Conservation (phyloP, 2,888 invertebrate species). For the Neria commutata region DNA sequence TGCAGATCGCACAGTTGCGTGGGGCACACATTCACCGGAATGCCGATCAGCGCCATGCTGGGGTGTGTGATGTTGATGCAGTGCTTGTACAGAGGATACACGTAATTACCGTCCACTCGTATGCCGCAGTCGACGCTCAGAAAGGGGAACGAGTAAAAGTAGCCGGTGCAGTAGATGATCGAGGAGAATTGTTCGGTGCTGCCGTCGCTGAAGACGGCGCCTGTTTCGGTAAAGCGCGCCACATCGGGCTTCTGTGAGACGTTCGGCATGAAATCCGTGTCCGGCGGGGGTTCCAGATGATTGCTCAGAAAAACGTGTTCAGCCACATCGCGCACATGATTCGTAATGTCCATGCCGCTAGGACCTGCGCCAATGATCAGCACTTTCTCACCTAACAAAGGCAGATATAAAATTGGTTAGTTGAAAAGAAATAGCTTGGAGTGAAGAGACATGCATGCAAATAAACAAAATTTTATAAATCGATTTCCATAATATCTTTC, state of each 20-base stretch:
- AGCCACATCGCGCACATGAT: slow-evolving; percentile 71
- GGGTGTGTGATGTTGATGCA: slow-evolving; percentile 80
- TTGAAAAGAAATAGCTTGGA: too few relatives aligned
- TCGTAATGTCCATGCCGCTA: slow-evolving; percentile 80
- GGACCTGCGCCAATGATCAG: slow-evolving; percentile 85
- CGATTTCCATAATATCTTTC: too few relatives aligned
- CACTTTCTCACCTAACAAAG: slow-evolving; percentile 67
- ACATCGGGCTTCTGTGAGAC: slow-evolving; percentile 72
- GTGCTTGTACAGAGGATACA: slow-evolving; percentile 85
- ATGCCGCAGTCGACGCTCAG: slow-evolving; percentile 72
- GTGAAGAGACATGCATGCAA: too few relatives aligned
- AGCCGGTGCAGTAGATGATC: slow-evolving; percentile 81
- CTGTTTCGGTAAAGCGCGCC: slow-evolving; percentile 63
- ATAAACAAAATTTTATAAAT: too few relatives aligned
- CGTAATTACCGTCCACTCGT: slow-evolving; percentile 75
- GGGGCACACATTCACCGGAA: slow-evolving; percentile 80
- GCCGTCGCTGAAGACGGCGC: slow-evolving; percentile 70
- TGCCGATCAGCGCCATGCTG: slow-evolving; percentile 80
- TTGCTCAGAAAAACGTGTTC: slow-evolving; percentile 72
- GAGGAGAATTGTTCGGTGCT: slow-evolving; percentile 69
- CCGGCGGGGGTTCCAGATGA: slow-evolving; percentile 64
- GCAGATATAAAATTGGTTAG: too few relatives aligned
- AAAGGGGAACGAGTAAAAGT: slow-evolving; percentile 78
- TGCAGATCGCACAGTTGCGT: slow-evolving; percentile 86
- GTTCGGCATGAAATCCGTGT: slow-evolving; percentile 71